phyloP scores from a whole-genome alignment of 92 coral and sea anemone genomes.

The Metridium senile region DNA sequence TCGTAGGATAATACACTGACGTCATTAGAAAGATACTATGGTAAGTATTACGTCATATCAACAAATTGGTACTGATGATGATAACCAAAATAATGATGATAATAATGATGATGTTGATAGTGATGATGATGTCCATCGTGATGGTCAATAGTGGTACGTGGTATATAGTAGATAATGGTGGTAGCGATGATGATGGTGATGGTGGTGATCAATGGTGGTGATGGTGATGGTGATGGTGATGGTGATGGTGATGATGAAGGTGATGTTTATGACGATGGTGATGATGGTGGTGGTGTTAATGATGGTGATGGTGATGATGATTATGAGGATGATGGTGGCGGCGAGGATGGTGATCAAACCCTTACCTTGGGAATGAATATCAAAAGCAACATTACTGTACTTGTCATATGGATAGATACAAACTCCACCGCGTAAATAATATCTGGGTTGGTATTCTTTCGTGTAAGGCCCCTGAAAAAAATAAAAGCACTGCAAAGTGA shows the following conservation, averaged over 20 bases:
- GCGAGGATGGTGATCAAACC: background rate
- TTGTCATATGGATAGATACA: constrained; percentile 84
- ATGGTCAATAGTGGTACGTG: too few species aligned
- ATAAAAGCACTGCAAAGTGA: background rate
- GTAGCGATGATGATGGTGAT: background rate
- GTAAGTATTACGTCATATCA: too few species aligned
- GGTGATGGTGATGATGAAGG: background rate
- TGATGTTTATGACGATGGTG: background rate
- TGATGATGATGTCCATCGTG: background rate
- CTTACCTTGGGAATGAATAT: constrained; percentile 89
- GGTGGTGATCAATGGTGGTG: background rate
- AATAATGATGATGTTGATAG: background rate
- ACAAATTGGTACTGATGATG: background rate
- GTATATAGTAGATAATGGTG: background rate
- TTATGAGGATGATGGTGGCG: background rate
- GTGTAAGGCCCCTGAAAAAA: constrained; percentile 57
- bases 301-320: background rate
- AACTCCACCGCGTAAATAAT: constrained; percentile 80
- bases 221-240: background rate
- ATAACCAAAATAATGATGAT: background rate
- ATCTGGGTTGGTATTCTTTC: constrained; percentile 83
- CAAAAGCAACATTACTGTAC: constrained; percentile 73
- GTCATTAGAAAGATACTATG: background rate
- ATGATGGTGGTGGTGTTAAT: background rate
- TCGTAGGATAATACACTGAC: constrained; percentile 39